phyloP scores from a whole-genome alignment of 2,888 invertebrate genomes.

The Keiferia lycopersicella region DNA sequence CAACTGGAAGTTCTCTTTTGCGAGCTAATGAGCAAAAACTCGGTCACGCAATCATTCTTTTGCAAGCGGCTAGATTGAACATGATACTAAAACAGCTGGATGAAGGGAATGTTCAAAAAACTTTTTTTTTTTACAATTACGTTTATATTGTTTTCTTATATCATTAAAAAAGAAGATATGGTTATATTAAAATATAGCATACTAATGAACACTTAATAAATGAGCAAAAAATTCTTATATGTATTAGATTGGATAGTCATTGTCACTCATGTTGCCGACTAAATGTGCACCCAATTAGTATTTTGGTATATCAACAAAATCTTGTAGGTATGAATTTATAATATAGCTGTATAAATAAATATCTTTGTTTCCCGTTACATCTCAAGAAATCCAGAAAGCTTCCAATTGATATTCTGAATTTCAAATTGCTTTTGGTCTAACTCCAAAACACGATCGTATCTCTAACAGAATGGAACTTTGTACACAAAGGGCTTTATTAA shows the following conservation, averaged over 20 bases:
- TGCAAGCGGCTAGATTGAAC: conserved; percentile 17
- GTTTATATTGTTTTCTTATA: not conserved
- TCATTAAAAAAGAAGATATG: too few relatives aligned
- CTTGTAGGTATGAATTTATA: too few relatives aligned
- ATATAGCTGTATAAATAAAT: too few relatives aligned
- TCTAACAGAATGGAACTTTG: conserved; percentile 28
- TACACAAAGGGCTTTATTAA: conserved; percentile 55
- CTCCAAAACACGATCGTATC: conserved; percentile 30
- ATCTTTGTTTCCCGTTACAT: not conserved
- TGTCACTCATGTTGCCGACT: too few relatives aligned
- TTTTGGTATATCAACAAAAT: too few relatives aligned
- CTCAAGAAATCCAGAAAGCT: conserved; percentile 40
- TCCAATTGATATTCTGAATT: conserved; percentile 71
- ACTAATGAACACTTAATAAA: not conserved
- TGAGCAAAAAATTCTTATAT: not conserved
- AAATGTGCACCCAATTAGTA: too few relatives aligned
- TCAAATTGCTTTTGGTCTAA: conserved; percentile 67
- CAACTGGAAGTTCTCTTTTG: conserved; percentile 43
- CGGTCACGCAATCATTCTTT: conserved; percentile 35
- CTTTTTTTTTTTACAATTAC: not conserved
- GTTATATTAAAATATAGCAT: too few relatives aligned
- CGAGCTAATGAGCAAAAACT: conserved; percentile 56
- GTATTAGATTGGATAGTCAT: too few relatives aligned
- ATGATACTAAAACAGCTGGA: conserved; percentile 3
- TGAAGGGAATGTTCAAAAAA: not conserved